phyloP scores from a whole-genome alignment of 1,140 invertebrate species.

The Proales similis region DNA sequence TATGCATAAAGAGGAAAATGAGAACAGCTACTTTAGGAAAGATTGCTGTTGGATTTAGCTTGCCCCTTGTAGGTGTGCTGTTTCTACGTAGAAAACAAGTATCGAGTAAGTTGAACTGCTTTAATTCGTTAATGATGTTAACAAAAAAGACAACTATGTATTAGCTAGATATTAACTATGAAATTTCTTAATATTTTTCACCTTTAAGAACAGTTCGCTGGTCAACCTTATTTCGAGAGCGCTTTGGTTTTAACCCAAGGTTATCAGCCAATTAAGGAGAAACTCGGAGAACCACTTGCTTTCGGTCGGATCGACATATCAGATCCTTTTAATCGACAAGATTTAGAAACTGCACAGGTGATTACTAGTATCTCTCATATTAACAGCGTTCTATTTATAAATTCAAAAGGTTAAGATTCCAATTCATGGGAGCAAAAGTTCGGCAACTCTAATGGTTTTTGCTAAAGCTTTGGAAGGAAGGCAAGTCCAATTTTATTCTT shows the following conservation, averaged over 20 bases:
- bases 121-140: no score
- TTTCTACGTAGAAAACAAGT: constrained; percentile 3
- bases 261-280: constrained; percentile 23
- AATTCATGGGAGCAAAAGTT: neutral
- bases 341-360: constrained; percentile 2
- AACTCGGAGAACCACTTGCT: constrained; percentile 7
- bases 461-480: neutral
- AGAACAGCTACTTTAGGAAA: constrained; percentile 20
- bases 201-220: constrained; percentile 1
- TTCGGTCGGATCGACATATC: constrained; percentile 11
- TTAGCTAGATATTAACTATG: neutral
- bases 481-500: neutral
- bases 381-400: neutral
- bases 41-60: constrained; percentile 4
- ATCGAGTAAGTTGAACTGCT: neutral
- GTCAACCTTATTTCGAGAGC: constrained; percentile 3
- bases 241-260: constrained; percentile 13
- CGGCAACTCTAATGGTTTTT: constrained; percentile 6
- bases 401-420: constrained; percentile 17
- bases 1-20: neutral
- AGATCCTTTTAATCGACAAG: constrained; percentile 20
- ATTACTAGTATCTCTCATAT: neutral
- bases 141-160: no score
- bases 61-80: constrained; percentile 9
- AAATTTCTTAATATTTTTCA: neutral